Evolutionary conservation across 2,888 invertebrate species (phyloP).

Genomic region (Eubasilissa splendida): DNA sequence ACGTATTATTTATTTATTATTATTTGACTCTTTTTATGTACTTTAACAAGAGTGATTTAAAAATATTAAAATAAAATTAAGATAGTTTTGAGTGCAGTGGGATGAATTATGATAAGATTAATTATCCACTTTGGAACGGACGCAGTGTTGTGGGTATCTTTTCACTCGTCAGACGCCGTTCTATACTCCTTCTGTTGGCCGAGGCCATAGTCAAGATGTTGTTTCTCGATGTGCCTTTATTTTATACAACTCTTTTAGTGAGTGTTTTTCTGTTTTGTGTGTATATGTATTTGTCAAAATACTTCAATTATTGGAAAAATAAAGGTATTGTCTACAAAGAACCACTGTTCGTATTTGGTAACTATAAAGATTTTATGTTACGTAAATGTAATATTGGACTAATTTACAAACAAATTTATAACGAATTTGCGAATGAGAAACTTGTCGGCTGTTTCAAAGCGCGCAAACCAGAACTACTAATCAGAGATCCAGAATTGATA

Average conservation of each 20-base stretch:
- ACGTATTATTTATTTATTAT: too few species aligned
- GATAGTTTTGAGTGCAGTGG: too few species aligned
- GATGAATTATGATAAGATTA: too few species aligned
- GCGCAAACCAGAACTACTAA: slow-evolving; percentile 62
- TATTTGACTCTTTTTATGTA: too few species aligned
- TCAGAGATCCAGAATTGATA: slow-evolving; percentile 64
- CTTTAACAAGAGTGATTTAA: too few species aligned
- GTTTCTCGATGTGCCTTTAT: too few species aligned
- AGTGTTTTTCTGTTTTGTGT: slow-evolving; percentile 18
- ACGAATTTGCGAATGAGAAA: slow-evolving; percentile 63
- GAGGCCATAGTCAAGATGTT: too few species aligned
- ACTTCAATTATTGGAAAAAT: slow-evolving; percentile 63
- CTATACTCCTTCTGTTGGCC: too few species aligned
- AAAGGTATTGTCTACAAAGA: slow-evolving; percentile 61
- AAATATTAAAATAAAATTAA: too few species aligned
- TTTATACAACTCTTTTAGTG: slow-evolving; percentile 1
- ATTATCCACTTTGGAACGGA: too few species aligned
- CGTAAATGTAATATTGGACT: slow-evolving; percentile 59
- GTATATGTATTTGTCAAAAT: slow-evolving; percentile 62
- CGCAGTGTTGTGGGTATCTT: too few species aligned
- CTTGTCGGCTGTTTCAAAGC: slow-evolving; percentile 64
- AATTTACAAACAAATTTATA: slow-evolving; percentile 61
- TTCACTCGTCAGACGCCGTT: too few species aligned
- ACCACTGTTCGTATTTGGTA: slow-evolving; percentile 63
- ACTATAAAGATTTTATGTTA: slow-evolving; percentile 61